Base-by-base conservation (phyloP, 1,140 invertebrate species). In the Polyergus mexicanus region DNA sequence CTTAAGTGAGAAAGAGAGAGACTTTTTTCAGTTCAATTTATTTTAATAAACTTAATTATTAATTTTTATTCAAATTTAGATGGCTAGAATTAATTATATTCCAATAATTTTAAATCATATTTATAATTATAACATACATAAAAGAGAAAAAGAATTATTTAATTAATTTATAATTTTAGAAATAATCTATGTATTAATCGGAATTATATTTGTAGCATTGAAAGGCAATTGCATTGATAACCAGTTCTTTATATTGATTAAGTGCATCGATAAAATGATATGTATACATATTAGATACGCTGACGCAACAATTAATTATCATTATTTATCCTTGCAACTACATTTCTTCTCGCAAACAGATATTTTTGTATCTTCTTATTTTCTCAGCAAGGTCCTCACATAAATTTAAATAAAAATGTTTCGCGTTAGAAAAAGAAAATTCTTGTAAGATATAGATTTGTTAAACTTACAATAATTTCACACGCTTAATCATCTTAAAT, bases 391-490 rank as follows among this genome's bases (percentile, higher is more conserved):
- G 41, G 74, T 35, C 13, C 60, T 88, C 35, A 32, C 47, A 68
- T 83, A 66, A 68, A 72, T 63, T 83, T 28, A 77, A 35, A 4
- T n/a, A 28, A 28, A 54, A 87, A 32, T 41, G 28, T 62, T 47
- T 47, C 11, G 58, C 69, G 47, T 86, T 58, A 80, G 10, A 35
- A 11, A 38, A 32, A 68, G 62, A 65, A 56, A 8, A 58, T 54
- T 32, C 44, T 6, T 2, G 38, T 19, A 35, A 38, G 2, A 28
- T 6, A 8, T 6, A 8, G 35, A 58, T 32, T 76, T 25, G 28
- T 91, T 88, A 89, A 91, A 92, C 86, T 90, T 89, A 77, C 83
- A 91, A 90, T 92, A 87, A 88, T 86, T 85, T 47, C 10, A 41
- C 51, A 68, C 62, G 47, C 65, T 41, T 66, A 69, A 25, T 32